Base-by-base conservation (phyloP, 2,113 vertebrate genomes). In the Pogonocichla stellata region DNA sequence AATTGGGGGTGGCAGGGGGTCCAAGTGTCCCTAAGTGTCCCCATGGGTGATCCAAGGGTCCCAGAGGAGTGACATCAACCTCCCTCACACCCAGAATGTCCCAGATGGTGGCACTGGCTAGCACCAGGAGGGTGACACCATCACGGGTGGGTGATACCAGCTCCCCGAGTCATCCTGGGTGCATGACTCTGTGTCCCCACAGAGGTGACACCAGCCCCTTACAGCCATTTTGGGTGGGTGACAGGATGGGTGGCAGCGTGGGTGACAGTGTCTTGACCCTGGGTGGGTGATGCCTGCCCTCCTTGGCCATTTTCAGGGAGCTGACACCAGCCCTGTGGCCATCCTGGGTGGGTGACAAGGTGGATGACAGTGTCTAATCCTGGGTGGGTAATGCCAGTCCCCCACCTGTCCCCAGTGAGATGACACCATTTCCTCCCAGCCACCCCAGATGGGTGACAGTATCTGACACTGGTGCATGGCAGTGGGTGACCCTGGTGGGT, bases 21-120 rank as follows among this genome's bases (percentile, higher is more conserved):
- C 33, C 23, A 60, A 33, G 28, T 38, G 28, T 69, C 38, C 23
- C 19, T 38, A 53, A 53, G 12, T 77, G 54, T 53, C 18, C 23
- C 47, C 38, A 45, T 24, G 26, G 42, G 51, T 64, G 61, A 77
- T 66, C 8, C 50, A 79, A 3, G 99, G 38, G 98, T 98, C 40
- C 26, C 26, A 50, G 48, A 40, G 20, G 29, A 60, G 62, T 48
- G 62, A 38, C 62, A 34, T 42, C 58, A 33, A 16, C n/a, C 20
- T 97, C 15, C 23, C 73, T 12, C 56, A 54, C 24, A 69, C 15
- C 14, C 18, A 69, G 19, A 33, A 12, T 38, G 24, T 73, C 48
- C 36, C 54, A 57, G 33, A 10, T 38, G 14, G n/a, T 70, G 62
- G 34, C 38, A 67, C 54, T 51, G 26, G 17, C 14, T 12, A 72